Percentiles rank a stretch among this genome's conserved stretches.
Evolutionary conservation across 2,888 invertebrate species (phyloP).

Genomic region (Nowickia ferox): DNA sequence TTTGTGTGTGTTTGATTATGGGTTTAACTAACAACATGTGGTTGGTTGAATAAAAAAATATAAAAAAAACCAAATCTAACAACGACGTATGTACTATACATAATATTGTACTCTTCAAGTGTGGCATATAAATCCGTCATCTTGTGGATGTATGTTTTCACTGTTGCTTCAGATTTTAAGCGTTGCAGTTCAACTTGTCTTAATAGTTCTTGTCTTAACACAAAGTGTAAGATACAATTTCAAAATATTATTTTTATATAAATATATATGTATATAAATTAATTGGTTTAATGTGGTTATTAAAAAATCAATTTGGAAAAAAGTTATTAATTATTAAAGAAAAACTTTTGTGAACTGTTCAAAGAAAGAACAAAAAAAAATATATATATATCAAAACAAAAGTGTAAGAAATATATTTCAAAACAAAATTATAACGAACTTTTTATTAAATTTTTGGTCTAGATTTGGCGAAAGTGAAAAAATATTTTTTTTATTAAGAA

Average conservation of each 20-base stretch:
- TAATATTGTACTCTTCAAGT: constrained; percentile 25
- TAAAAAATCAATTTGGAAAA: not conserved
- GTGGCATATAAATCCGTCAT: constrained; percentile 79
- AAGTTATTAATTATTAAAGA: not conserved
- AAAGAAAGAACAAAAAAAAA: not conserved
- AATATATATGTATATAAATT: constrained; percentile 20
- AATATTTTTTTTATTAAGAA: constrained; percentile 12
- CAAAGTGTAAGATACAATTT: constrained; percentile 31
- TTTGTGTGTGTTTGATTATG: constrained; percentile 1
- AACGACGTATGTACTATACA: constrained; percentile 15
- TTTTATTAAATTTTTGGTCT: not conserved
- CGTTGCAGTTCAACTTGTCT: constrained; percentile 76
- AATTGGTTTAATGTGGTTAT: not conserved
- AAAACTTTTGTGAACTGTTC: not conserved
- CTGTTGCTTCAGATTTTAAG: constrained; percentile 79
- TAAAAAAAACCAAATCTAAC: constrained; percentile 17
- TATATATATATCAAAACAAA: not conserved
- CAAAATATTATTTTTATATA: not conserved
- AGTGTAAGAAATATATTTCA: constrained; percentile 3
- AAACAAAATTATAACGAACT: not conserved
- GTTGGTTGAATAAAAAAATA: constrained; percentile 57
- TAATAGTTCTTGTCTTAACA: constrained; percentile 42
- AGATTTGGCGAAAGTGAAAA: constrained; percentile 20
- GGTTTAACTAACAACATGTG: constrained; percentile 67
- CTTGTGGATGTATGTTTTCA: constrained; percentile 77